phyloP scores from a whole-genome alignment of 2,797 vertebrate genomes.

The Sciaenops ocellatus region DNA sequence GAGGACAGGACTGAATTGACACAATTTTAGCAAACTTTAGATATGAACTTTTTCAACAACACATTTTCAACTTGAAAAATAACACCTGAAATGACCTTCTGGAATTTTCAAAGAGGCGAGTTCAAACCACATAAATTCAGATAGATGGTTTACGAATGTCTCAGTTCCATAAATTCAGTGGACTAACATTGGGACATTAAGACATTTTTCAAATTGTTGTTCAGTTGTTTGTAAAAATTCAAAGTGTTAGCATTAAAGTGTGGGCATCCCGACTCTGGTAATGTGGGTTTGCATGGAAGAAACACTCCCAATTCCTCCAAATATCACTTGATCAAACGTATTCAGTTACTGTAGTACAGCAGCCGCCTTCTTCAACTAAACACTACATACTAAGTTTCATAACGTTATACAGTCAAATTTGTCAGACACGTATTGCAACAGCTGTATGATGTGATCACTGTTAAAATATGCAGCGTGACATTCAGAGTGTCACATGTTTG shows the following conservation, averaged over 20 bases:
- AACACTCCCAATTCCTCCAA: no score
- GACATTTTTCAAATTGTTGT: neutral
- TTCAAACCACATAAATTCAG: neutral
- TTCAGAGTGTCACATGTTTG: conserved; percentile 38
- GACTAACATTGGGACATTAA: neutral
- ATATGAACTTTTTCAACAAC: neutral
- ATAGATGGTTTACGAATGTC: neutral
- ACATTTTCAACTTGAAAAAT: neutral
- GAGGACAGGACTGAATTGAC: neutral
- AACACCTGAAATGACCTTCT: no score
- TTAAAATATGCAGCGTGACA: conserved; percentile 40
- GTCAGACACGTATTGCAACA: conserved; percentile 8
- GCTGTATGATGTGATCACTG: neutral
- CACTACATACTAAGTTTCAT: neutral
- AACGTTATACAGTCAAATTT: neutral
- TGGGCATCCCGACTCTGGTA: neutral
- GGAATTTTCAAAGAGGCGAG: no score
- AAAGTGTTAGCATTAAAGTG: no score
- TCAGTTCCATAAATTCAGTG: neutral
- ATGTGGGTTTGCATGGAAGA: neutral
- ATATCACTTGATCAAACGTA: neutral
- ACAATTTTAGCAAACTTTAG: neutral
- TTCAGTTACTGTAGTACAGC: neutral
- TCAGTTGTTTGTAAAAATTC: neutral
- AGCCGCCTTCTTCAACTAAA: neutral